Evolutionary conservation across 2,113 vertebrate species (phyloP).

Genomic region (Castor canadensis): DNA sequence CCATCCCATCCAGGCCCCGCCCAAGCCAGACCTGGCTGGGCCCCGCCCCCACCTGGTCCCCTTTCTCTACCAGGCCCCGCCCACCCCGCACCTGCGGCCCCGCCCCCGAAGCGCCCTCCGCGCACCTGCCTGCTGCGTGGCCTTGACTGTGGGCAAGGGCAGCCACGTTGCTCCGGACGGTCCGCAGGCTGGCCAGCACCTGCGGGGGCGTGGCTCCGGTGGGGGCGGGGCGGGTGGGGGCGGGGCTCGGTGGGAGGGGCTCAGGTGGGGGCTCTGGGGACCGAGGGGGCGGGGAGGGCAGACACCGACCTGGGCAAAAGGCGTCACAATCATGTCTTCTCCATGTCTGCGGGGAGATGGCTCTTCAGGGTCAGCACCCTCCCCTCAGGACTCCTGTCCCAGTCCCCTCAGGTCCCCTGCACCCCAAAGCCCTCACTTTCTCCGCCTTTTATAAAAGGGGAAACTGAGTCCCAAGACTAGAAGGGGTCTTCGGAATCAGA

Average conservation of each 20-base stretch:
- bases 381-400: neutral
- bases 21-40: no score
- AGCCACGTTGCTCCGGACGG: constrained; percentile 90
- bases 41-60: neutral
- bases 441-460: neutral
- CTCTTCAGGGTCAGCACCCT: neutral
- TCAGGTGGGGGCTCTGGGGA: neutral
- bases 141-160: constrained; percentile 89
- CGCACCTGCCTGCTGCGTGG: constrained; percentile 85
- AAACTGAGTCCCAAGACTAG: neutral
- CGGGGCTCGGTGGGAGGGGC: no score
- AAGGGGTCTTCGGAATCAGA: neutral
- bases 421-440: neutral
- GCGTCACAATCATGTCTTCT: constrained; percentile 98
- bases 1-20: neutral
- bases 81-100: no score
- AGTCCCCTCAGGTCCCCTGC: neutral
- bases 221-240: no score
- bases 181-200: constrained; percentile 95
- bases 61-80: neutral
- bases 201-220: constrained; percentile 41
- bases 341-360: constrained; percentile 87
- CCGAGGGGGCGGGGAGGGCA: no score
- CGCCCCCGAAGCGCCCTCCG: neutral
- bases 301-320: constrained; percentile 93